Conservation (phyloP, 2,113 vertebrate genomes). For the Heptranchias perlo region DNA sequence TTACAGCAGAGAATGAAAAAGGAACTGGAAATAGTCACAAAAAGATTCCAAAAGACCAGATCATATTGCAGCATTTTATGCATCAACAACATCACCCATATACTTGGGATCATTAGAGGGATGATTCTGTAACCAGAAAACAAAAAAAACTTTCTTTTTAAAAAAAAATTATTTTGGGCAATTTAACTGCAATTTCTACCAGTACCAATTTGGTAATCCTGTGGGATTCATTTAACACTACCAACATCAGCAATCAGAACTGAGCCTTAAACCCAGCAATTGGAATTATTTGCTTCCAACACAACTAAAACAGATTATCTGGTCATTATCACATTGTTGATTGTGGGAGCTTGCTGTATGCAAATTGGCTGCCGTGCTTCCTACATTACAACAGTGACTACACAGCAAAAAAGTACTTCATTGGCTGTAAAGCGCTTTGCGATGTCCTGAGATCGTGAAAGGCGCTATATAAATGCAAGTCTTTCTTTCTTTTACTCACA, state of each 20-base stretch:
- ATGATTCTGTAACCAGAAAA: background rate
- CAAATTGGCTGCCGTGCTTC: too few relatives aligned
- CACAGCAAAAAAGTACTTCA: too few relatives aligned
- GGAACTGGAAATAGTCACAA: background rate
- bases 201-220: background rate
- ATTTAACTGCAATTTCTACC: background rate
- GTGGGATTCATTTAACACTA: background rate
- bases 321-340: too few relatives aligned
- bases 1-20: constrained; percentile 4
- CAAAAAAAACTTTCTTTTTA: too few relatives aligned
- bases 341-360: too few relatives aligned
- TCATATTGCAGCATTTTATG: background rate
- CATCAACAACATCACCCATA: background rate
- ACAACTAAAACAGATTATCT: too few relatives aligned
- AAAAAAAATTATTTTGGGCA: background rate
- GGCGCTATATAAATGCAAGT: too few relatives aligned
- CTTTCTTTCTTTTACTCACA: too few relatives aligned
- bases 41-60: background rate
- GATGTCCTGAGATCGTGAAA: too few relatives aligned
- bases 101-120: background rate
- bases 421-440: too few relatives aligned
- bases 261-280: background rate
- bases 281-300: background rate
- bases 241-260: background rate
- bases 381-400: too few relatives aligned